Evolutionary conservation across 2,888 invertebrate species (phyloP), one percentile per base, ranked within the genome.

Genomic region (Pachycephus smyrnensis): DNA sequence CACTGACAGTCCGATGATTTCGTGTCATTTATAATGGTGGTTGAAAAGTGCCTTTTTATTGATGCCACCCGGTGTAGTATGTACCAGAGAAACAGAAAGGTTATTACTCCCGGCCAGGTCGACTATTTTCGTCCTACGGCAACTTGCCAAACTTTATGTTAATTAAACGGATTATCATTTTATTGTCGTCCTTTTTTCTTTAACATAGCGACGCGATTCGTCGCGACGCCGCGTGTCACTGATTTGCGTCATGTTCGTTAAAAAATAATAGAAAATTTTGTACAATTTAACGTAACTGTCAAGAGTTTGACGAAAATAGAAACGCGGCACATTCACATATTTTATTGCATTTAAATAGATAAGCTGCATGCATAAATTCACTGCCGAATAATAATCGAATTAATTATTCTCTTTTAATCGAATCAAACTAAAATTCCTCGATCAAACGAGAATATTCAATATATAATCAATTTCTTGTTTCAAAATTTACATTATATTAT

Each of bases 81-180:
- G 71, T 71, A 33, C 71, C 71, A 75, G 79, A 85, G 86, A 88
- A 87, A 85, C 83, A 83, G 82, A 87, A 88, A 89, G 90, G 91
- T 90, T 90, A 89, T 89, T 90, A 89, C 89, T 87, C 90, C 82
- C 89, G 76, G 81, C 78, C 84, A 83, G 84, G 85, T 86, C 85
- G 84, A 84, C 86, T 91, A 91, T 90, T 90, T 89, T 85, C 82
- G 88, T 87, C 86, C 75, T 79, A 78, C 80, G 90, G 90, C 90
- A 87, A 78, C 84, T 84, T 86, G 90, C 91, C 91, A 91, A 89
- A 87, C 85, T 55, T 89, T 88, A 88, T 89, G 88, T 86, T 90
- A 90, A 90, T 90, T 89, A 85, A 83, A 86, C 80, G 83, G 87
- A 89, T 89, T 88, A 88, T 88, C 84, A 87, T 86, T 88, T 84